Percentiles rank a stretch among this genome's conserved stretches.
Evolutionary conservation across 2,797 vertebrate species (phyloP).

Genomic region (Spinus pinus): DNA sequence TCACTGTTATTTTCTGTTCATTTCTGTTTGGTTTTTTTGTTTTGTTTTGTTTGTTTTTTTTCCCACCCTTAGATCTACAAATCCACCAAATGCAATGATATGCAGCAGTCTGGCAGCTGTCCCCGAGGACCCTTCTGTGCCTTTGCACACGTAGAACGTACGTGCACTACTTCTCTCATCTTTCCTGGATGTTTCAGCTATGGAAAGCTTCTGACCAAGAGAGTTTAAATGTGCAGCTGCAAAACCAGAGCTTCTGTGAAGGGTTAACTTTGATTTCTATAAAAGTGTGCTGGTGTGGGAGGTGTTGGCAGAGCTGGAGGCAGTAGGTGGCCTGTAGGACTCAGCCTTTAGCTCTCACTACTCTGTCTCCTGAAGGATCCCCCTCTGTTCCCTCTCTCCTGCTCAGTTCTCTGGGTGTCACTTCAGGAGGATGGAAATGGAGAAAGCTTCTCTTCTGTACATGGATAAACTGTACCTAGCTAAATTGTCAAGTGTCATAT

Average conservation of each 20-base stretch:
- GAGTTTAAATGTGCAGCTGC: background rate
- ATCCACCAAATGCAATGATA: slow-evolving; percentile 98
- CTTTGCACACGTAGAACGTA: slow-evolving; percentile 98
- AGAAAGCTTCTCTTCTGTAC: background rate
- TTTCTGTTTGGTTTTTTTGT: background rate
- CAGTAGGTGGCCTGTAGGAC: background rate
- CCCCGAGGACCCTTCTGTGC: slow-evolving; percentile 98
- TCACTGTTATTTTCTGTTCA: slow-evolving; percentile 5
- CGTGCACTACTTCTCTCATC: slow-evolving; percentile 54
- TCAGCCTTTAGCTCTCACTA: background rate
- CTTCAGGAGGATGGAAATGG: background rate
- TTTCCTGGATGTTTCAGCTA: background rate
- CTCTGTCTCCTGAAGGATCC: background rate
- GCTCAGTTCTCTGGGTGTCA: background rate
- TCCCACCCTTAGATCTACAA: slow-evolving; percentile 89
- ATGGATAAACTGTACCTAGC: background rate
- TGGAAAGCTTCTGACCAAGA: background rate
- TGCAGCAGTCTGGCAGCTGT: slow-evolving; percentile 98
- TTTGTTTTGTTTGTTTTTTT: background rate
- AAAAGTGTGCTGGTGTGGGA: background rate
- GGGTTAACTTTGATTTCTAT: background rate
- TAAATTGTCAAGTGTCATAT: background rate
- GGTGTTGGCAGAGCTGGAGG: slow-evolving; percentile 8
- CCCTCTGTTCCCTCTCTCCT: background rate
- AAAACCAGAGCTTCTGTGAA: background rate